Base-by-base conservation (phyloP, 2,113 vertebrate genomes). In the Sprattus sprattus region DNA sequence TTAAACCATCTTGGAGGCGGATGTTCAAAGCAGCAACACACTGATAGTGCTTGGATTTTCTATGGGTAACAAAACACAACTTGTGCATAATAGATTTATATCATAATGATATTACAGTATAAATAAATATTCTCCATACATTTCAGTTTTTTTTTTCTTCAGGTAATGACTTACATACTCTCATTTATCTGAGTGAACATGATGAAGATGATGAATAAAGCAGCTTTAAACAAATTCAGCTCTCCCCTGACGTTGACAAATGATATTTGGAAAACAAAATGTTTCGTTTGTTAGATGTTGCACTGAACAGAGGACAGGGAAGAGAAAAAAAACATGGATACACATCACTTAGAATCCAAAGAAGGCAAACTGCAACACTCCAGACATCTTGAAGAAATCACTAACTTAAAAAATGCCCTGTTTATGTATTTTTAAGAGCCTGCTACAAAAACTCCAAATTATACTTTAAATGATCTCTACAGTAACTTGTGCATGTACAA, bases 331-430 rank as follows among this genome's bases (percentile, higher is more conserved):
- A 93, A 91, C 89, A 89, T 64, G 82, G 92, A 93, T 91, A 91
- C 91, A 94, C 90, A 92, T 88, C 91, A 89, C 88, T 88, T 85
- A 88, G 86, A 86, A 85, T 90, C 85, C 89, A 90, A 84, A 60
- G 81, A 82, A 80, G 50, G 84, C 81, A 85, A 85, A 89, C 78
- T 89, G 64, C 28, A 78, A 91, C 89, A 89, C 89, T 89, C 46
- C 81, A 90, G 86, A 92, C 94, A 95, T 94, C 93, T 95, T 95
- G 93, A 94, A 95, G 91, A 94, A 91, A 94, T 94, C 91, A 93
- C 84, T 89, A 83, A 89, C 91, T 92, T 93, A 64, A 88, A 93
- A 93, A 87, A 84, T 87, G 83, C 88, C 87, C 84, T 93, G 92
- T 93, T 92, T 93, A 92, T 93, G 89, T 91, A 93, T 93, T 93